phyloP scores from a whole-genome alignment of 2,888 invertebrate species.

The Acleris sparsana region DNA sequence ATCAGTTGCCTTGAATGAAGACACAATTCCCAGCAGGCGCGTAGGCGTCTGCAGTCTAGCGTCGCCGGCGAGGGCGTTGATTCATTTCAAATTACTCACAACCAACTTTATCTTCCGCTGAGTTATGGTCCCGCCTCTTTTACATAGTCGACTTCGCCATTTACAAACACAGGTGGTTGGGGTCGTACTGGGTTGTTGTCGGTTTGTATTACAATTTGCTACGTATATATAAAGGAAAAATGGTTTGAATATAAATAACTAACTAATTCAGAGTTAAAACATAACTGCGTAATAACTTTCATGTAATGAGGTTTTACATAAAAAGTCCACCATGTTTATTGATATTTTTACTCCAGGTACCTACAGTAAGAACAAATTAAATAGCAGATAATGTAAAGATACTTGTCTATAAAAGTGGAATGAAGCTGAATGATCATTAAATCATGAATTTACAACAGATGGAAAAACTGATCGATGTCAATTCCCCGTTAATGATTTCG shows the following conservation, averaged over 20 bases:
- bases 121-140: constrained; percentile 59
- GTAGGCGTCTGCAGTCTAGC: constrained; percentile 35
- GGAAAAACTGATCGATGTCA: constrained; percentile 7
- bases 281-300: no score
- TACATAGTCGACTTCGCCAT: constrained; percentile 20
- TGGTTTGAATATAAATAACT: no score
- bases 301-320: no score
- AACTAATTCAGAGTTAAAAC: no score
- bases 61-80: constrained; percentile 45
- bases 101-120: constrained; percentile 64
- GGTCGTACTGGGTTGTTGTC: neutral
- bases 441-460: constrained; percentile 2
- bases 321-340: no score
- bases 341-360: no score
- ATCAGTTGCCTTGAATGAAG: constrained; percentile 32
- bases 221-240: no score
- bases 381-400: no score
- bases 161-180: constrained; percentile 27
- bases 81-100: constrained; percentile 67
- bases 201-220: neutral
- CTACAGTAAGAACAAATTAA: no score
- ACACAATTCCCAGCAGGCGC: constrained; percentile 31
- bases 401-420: no score
- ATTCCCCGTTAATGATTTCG: constrained; percentile 15
- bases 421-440: neutral